These are phyloP conservation scores for Dorcus hopei DNA, from an alignment of 2,888 invertebrate genomes.

Conservation along the genomic window DNA sequence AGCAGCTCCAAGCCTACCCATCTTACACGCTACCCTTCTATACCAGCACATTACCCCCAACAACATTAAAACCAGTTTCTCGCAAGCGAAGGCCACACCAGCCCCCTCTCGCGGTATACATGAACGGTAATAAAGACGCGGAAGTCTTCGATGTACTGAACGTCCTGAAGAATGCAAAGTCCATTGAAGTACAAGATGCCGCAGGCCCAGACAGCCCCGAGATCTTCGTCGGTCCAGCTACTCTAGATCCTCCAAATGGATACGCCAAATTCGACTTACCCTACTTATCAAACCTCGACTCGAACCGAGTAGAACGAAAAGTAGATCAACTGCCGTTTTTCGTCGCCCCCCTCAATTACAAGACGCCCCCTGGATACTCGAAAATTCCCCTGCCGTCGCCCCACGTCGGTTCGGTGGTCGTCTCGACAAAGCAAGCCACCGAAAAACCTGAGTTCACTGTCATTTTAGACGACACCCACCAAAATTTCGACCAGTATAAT, in stretches of 20 bases:
- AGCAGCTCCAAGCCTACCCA: slow-evolving; percentile 25
- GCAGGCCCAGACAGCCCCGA: slow-evolving; percentile 68
- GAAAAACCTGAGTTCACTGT: slow-evolving; percentile 29
- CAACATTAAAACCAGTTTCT: slow-evolving; percentile 46
- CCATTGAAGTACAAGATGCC: slow-evolving; percentile 74
- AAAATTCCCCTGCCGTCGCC: slow-evolving; percentile 84
- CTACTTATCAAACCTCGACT: slow-evolving; percentile 72
- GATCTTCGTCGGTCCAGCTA: slow-evolving; percentile 80
- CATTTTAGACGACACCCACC: background rate
- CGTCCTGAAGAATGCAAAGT: slow-evolving; percentile 66
- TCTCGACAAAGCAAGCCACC: slow-evolving; percentile 40
- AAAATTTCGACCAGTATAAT: background rate
- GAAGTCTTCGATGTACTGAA: slow-evolving; percentile 69
- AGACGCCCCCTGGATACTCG: slow-evolving; percentile 78
- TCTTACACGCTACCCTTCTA: slow-evolving; percentile 28
- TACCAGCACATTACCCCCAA: slow-evolving; percentile 47
- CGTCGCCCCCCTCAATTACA: slow-evolving; percentile 80
- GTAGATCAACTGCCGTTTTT: slow-evolving; percentile 77
- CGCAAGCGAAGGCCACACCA: slow-evolving; percentile 74
- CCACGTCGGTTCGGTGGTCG: slow-evolving; percentile 81
- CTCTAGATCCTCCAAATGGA: slow-evolving; percentile 65
- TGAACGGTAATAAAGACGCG: slow-evolving; percentile 58
- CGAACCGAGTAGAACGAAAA: slow-evolving; percentile 65
- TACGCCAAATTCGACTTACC: slow-evolving; percentile 81
- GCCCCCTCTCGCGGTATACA: slow-evolving; percentile 79